phyloP scores from a whole-genome alignment of 2,888 invertebrate genomes.

The Acrobasis suavella region DNA sequence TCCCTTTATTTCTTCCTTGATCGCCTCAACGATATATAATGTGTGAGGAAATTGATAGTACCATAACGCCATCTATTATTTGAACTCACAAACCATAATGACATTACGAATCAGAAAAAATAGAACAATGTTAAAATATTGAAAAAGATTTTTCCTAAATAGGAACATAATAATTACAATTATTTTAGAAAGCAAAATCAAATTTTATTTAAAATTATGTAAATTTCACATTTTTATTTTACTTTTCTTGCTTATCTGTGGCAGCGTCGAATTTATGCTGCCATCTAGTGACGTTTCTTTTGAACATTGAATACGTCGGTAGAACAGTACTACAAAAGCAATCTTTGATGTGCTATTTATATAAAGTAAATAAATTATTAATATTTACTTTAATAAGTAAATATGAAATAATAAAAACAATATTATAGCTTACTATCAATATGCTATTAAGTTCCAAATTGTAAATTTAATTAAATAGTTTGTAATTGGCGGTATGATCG shows the following conservation, averaged over 20 bases:
- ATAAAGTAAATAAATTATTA: background rate
- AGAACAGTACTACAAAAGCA: constrained; percentile 35
- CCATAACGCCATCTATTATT: no score
- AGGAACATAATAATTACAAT: no score
- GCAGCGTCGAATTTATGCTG: constrained; percentile 22
- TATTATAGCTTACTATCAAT: background rate
- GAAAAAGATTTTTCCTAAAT: no score
- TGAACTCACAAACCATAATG: no score
- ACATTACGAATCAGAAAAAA: no score
- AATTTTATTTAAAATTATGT: background rate
- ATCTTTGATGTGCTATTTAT: constrained; percentile 10
- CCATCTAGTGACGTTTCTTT: constrained; percentile 3
- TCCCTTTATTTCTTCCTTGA: no score
- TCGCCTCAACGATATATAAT: no score
- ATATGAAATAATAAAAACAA: background rate
- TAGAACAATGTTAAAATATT: no score
- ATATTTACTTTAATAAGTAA: background rate
- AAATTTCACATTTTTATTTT: background rate
- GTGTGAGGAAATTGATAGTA: no score
- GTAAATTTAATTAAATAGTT: background rate
- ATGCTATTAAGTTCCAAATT: background rate
- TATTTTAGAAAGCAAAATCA: background rate
- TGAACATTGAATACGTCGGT: constrained; percentile 26
- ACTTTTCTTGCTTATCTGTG: constrained; percentile 23
- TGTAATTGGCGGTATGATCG: constrained; percentile 61